A percentile compares a stretch with the other conserved stretches of the same genome.
Evolutionary conservation across 2,113 vertebrate species (phyloP).

Genomic region (Phylloscopus trochilus): DNA sequence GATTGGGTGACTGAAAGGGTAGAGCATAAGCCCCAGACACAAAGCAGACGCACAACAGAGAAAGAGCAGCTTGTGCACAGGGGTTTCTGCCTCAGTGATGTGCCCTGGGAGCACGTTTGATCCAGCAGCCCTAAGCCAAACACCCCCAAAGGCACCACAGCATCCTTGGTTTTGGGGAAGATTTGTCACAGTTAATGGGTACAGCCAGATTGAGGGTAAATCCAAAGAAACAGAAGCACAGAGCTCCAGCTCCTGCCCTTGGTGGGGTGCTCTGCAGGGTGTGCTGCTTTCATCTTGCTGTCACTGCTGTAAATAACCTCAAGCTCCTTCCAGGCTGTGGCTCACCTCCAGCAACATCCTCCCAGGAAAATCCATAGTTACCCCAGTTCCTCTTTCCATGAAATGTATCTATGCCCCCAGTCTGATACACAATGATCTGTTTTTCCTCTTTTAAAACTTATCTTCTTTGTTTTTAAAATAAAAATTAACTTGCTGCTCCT

Average conservation of each 20-base stretch:
- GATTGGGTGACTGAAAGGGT: neutral
- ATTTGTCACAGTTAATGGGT: rapidly evolving
- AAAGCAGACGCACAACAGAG: neutral
- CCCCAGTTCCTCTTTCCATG: neutral
- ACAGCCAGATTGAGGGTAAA: neutral
- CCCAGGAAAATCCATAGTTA: rapidly evolving
- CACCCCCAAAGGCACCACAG: rapidly evolving
- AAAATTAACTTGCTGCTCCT: neutral
- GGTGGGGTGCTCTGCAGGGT: neutral
- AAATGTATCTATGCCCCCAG: rapidly evolving
- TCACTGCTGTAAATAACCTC: neutral
- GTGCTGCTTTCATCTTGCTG: neutral
- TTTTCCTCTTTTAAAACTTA: neutral
- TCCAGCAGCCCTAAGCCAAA: neutral
- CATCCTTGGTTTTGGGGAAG: neutral
- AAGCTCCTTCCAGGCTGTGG: neutral
- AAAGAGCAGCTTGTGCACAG: neutral
- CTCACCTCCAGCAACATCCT: neutral
- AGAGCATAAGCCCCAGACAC: neutral
- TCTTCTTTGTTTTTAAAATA: neutral
- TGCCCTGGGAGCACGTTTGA: neutral
- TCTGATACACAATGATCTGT: rapidly evolving
- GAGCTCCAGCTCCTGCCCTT: neutral
- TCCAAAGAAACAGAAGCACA: neutral
- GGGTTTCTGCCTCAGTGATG: neutral